A percentile compares a stretch with the other conserved stretches of the same genome.
Conservation (phyloP, 2,797 vertebrate species). For the Gephyroberyx darwinii region DNA sequence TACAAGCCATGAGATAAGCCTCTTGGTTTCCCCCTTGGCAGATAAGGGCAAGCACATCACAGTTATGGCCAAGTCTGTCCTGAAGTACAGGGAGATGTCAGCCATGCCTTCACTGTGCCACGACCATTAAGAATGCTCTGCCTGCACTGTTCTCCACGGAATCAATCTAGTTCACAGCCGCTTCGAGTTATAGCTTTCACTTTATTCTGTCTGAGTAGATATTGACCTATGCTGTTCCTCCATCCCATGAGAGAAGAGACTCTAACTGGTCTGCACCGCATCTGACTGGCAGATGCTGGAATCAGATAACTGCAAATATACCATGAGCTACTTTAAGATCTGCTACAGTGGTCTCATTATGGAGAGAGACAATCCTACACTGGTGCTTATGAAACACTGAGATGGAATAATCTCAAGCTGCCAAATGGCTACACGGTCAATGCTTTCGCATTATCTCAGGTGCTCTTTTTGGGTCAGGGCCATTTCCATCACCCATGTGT, state of each 20-base stretch:
- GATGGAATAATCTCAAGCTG: constrained; percentile 3
- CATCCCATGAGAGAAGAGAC: constrained; percentile 26
- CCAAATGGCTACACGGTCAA: background rate
- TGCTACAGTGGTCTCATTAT: background rate
- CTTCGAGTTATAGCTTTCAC: constrained; percentile 71
- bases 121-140: constrained; percentile 63
- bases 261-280: constrained; percentile 17
- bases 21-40: constrained; percentile 60
- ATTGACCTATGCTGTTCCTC: constrained; percentile 63
- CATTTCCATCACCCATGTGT: background rate
- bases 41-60: constrained; percentile 70
- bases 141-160: constrained; percentile 40
- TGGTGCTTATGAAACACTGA: background rate
- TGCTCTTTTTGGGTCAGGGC: background rate
- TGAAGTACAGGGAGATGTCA: constrained; percentile 60
- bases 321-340: constrained; percentile 5
- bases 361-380: background rate
- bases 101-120: constrained; percentile 36
- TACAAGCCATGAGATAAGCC: constrained; percentile 67
- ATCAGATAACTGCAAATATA: constrained; percentile 18
- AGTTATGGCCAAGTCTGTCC: constrained; percentile 63
- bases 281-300: constrained; percentile 29
- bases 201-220: constrained; percentile 68
- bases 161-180: constrained; percentile 74
- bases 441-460: background rate